Evolutionary conservation across 2,888 invertebrate species (phyloP).

Genomic region (Pogonocherus hispidulus): DNA sequence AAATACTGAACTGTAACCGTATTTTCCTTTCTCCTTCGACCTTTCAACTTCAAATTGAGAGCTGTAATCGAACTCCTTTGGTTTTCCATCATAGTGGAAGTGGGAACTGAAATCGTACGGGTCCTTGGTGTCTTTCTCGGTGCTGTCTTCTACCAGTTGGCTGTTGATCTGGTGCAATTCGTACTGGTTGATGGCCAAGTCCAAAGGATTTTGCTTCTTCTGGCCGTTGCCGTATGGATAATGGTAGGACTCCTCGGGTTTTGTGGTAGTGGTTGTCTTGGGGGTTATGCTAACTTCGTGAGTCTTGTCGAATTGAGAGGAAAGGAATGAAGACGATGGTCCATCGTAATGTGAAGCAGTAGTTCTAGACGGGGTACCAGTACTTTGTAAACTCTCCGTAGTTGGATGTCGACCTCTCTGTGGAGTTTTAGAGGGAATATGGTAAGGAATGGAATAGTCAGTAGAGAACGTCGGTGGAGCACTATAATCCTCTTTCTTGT

Average conservation of each 20-base stretch:
- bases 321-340: neutral
- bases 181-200: constrained; percentile 56
- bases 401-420: neutral
- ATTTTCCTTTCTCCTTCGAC: constrained; percentile 33
- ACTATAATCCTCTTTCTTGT: neutral
- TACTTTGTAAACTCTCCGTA: neutral
- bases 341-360: neutral
- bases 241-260: neutral
- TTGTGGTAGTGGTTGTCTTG: constrained; percentile 6
- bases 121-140: constrained; percentile 9
- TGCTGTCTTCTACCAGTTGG: constrained; percentile 44
- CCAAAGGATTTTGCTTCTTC: constrained; percentile 48
- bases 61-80: constrained; percentile 8
- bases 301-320: neutral
- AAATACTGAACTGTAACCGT: constrained; percentile 31
- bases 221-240: constrained; percentile 1
- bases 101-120: constrained; percentile 21
- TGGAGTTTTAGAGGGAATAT: neutral
- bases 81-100: constrained; percentile 1
- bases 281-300: constrained; percentile 9
- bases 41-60: neutral
- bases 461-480: neutral
- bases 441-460: neutral
- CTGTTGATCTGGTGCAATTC: constrained; percentile 59
- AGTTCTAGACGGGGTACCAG: neutral